Base-by-base conservation (phyloP, 92 coral and sea anemone species). In the Montipora capitata region DNA sequence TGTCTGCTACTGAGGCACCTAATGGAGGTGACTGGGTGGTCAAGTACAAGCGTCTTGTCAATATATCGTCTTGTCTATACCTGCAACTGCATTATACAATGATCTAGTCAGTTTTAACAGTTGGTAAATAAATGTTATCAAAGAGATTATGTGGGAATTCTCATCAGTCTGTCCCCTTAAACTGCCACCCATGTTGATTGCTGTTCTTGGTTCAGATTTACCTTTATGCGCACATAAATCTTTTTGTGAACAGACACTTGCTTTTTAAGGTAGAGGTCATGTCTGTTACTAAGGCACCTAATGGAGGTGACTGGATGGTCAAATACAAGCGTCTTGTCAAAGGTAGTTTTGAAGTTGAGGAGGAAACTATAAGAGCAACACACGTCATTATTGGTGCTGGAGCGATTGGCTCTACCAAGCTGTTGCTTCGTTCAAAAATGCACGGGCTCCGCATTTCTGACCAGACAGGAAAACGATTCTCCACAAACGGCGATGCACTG, bases 351-450 rank as follows among this genome's bases (percentile, higher is more conserved):
- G 70, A 77, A 12, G 40, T 87, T 10, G 83, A 78, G 4, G 95
- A 88, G 54, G 82, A 88, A 67, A 83, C 69, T 11, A 75, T 88
- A 7, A 76, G 90, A 40, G 92, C 92, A 5, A 14, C 86, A 2
- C 85, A 88, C 51, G 95, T 92, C 20, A 88, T 92, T 72, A 78
- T 92, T 45, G 92, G 86, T 16, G 95, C 95, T 0, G 95, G 95
- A 4, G 89, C 95, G 0, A 75, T 92, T 10, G 95, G 95, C 18
- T 92, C 95, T 4, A 92, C 95, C 15, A 92, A 92, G 56, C 43
- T 92, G 39, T 74, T 92, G 57, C 92, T 88, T 18, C 95, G 95
- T 58, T 92, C 95, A 65, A 83, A 66, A 73, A 75, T 83, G 75
- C 79, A 72, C 0, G 95, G 95, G 52, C 85, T 92, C 44, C 58